phyloP scores from a whole-genome alignment of 2,888 invertebrate genomes.

The Clepsis dumicolana region DNA sequence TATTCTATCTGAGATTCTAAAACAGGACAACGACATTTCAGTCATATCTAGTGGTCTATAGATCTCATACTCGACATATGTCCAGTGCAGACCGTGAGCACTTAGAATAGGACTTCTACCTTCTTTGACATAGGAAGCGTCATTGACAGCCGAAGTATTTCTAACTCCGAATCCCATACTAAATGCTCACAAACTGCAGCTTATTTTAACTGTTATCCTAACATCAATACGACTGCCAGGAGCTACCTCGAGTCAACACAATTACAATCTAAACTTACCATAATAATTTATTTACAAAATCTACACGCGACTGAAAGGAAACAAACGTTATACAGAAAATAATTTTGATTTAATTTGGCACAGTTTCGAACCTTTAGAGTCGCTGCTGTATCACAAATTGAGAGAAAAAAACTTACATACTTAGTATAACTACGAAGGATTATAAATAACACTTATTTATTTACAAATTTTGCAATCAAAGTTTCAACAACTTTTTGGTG shows the following conservation, averaged over 20 bases:
- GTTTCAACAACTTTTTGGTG: constrained; percentile 1
- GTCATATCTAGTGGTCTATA: too few species aligned
- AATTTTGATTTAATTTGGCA: constrained; percentile 19
- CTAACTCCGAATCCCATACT: too few species aligned
- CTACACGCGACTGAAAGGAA: constrained; percentile 48
- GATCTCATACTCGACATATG: too few species aligned
- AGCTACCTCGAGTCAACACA: constrained; percentile 9
- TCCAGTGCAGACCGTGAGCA: too few species aligned
- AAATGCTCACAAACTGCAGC: too few species aligned
- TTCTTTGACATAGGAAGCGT: too few species aligned
- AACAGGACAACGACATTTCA: too few species aligned
- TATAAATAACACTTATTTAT: constrained; percentile 5
- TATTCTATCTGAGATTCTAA: constrained; percentile 1
- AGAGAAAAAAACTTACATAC: background rate
- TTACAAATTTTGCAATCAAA: background rate
- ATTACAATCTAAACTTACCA: constrained; percentile 35
- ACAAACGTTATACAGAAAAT: constrained; percentile 21
- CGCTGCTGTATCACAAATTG: background rate
- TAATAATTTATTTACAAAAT: constrained; percentile 57
- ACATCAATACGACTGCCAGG: background rate
- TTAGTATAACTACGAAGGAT: constrained; percentile 1
- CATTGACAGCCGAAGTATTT: too few species aligned
- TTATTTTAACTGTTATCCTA: background rate
- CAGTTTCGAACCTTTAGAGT: background rate
- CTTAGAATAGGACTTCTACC: too few species aligned